Evolutionary conservation across 2,797 vertebrate species (phyloP).

Genomic region (Ptychobarbus kaznakovi): DNA sequence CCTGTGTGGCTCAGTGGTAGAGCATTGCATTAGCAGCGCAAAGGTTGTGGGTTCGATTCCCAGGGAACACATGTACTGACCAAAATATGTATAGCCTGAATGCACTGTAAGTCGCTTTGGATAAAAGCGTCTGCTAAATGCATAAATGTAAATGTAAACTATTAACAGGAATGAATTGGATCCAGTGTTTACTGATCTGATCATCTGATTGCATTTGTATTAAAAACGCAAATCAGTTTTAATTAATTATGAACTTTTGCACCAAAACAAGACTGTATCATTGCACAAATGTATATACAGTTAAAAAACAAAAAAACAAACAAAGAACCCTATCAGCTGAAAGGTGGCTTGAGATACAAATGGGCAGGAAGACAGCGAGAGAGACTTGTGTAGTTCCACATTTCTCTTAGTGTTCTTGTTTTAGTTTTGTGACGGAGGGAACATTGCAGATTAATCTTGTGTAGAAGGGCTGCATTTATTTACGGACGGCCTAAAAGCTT

Average conservation of each 20-base stretch:
- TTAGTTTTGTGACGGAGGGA: not conserved
- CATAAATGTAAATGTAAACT: no score
- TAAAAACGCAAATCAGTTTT: not conserved
- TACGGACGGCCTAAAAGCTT: conserved; percentile 41
- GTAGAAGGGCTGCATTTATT: conserved; percentile 22
- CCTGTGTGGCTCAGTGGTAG: no score
- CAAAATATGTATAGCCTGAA: no score
- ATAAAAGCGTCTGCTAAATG: no score
- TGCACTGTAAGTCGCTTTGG: no score
- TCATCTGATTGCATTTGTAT: not conserved
- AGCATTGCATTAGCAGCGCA: no score
- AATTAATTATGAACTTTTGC: not conserved
- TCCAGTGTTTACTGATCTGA: not conserved
- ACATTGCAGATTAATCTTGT: not conserved
- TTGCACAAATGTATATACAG: not conserved
- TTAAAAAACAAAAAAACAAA: not conserved
- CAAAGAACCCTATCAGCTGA: not conserved
- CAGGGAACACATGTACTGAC: no score
- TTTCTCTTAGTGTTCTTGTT: not conserved
- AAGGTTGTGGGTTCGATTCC: no score
- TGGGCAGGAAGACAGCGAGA: not conserved
- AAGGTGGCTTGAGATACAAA: not conserved
- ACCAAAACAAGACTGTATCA: not conserved
- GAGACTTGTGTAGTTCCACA: not conserved
- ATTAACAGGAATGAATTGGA: not conserved